Base-by-base conservation (phyloP, 2,888 invertebrate species). In the Mimachlamys varia region DNA sequence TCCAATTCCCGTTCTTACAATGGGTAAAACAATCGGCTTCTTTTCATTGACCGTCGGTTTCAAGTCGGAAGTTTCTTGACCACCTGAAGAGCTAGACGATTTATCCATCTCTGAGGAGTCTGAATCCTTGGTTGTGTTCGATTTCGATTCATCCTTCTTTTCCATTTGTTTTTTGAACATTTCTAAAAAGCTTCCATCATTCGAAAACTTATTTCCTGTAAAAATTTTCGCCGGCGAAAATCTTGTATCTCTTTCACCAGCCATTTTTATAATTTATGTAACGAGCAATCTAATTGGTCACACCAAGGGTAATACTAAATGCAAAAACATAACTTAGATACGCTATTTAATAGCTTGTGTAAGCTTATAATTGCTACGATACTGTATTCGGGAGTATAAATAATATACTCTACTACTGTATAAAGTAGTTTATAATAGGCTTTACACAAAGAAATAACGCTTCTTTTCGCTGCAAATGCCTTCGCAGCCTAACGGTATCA, bases 231-330 rank as follows among this genome's bases (percentile, higher is more conserved):
- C 76, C 76, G 76, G 76, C 5, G 76, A 33, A 33, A 33, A 19
- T 76, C 76, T 27, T 2, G 76, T 15, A 3, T 33, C 76, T 76
- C 76, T 76, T 33, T 27, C 27, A 12, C 33, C 76, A 22, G 76
- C 76, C 76, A 76, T 76, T 76, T 76, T 76, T 7, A 76, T 76
- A 76, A 76, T 76, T 76, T 33, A 76, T 76, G 76, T 76, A 76
- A 76, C 27, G 13, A 15, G 76, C 12, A 62, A 62, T 62, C n/a
- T 62, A n/a, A 62, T 62, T 62, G 62, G 62, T 62, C 22, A 62
- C 17, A 62, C 1, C 12, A 5, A 44, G 44, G 44, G 44, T 44
- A 7, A 44, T 44, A 44, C 44, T 44, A 44, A 44, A 44, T 44
- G 44, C 44, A 44, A 5, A 44, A 44, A 44, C n/a, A n/a, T n/a